Evolutionary conservation across 2,797 vertebrate genomes (phyloP).

Genomic region (Urophycis tenuis): DNA sequence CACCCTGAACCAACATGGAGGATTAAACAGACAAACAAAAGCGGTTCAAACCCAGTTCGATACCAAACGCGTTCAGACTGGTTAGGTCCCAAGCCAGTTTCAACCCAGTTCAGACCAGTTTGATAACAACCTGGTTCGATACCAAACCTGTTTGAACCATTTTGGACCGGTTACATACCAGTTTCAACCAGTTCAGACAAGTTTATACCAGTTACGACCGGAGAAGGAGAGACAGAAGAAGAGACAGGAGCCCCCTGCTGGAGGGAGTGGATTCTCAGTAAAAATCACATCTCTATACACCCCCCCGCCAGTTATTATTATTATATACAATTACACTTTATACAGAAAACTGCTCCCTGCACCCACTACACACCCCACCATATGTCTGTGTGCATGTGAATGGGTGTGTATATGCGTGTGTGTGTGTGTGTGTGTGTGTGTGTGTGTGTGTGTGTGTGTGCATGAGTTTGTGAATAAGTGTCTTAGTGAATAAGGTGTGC

Average conservation of each 20-base stretch:
- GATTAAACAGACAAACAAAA: slow-evolving; percentile 53
- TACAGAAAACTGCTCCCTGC: slow-evolving; percentile 75
- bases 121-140: neutral
- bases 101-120: slow-evolving; percentile 31
- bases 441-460: slow-evolving; percentile 25
- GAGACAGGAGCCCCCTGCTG: neutral
- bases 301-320: slow-evolving; percentile 74
- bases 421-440: slow-evolving; percentile 27
- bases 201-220: slow-evolving; percentile 34
- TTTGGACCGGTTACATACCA: neutral
- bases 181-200: neutral
- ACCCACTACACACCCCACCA: slow-evolving; percentile 67
- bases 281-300: slow-evolving; percentile 83
- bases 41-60: neutral
- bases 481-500: slow-evolving; percentile 77
- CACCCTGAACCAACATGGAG: slow-evolving; percentile 66
- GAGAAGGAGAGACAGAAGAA: slow-evolving; percentile 1
- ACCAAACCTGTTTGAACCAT: neutral
- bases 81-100: neutral
- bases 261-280: slow-evolving; percentile 66
- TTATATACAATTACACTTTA: slow-evolving; percentile 92
- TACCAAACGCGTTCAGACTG: neutral
- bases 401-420: slow-evolving; percentile 29
- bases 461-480: slow-evolving; percentile 58
- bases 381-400: slow-evolving; percentile 25